phyloP scores from a whole-genome alignment of 1,140 invertebrate species.

The Zaprionus ornatus region DNA sequence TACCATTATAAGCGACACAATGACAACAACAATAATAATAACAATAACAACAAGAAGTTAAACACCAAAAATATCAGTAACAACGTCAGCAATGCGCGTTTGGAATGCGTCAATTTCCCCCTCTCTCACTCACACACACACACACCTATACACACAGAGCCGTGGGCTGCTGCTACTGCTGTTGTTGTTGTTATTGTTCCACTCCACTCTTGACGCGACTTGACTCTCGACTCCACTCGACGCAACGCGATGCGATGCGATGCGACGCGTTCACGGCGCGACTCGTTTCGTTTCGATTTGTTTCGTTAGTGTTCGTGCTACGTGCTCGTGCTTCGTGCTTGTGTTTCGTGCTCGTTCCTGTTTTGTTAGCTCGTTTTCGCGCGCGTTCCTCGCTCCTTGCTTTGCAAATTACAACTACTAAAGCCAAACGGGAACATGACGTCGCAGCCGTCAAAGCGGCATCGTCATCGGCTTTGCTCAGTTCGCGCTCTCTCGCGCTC shows the following conservation, averaged over 20 bases:
- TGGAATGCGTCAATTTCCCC: slow-evolving; percentile 73
- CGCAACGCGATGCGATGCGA: not conserved
- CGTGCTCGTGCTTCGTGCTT: not conserved
- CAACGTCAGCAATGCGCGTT: slow-evolving; percentile 44
- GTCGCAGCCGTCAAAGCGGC: slow-evolving; percentile 50
- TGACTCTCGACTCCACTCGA: slow-evolving; percentile 6
- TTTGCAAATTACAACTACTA: slow-evolving; percentile 78
- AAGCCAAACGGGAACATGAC: slow-evolving; percentile 63
- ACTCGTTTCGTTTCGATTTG: slow-evolving; percentile 25
- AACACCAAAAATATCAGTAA: slow-evolving; percentile 12
- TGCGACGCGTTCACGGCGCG: slow-evolving; percentile 4
- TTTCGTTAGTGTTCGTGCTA: slow-evolving; percentile 29
- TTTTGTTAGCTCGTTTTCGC: slow-evolving; percentile 54
- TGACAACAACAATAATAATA: slow-evolving; percentile 32
- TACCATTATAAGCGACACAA: slow-evolving; percentile 67
- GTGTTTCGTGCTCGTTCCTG: slow-evolving; percentile 27
- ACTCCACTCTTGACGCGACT: slow-evolving; percentile 14
- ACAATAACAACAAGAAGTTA: slow-evolving; percentile 19
- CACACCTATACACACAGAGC: slow-evolving; percentile 9
- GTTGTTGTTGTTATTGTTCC: slow-evolving; percentile 53
- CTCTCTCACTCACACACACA: slow-evolving; percentile 10
- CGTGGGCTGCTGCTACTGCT: slow-evolving; percentile 23
- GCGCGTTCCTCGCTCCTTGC: slow-evolving; percentile 78
- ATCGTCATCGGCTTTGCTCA: slow-evolving; percentile 47
- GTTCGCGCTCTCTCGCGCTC: slow-evolving; percentile 10